Conservation (phyloP, 30 jellyfish, hydroid and myxozoan species). For the Hydra vulgaris region DNA sequence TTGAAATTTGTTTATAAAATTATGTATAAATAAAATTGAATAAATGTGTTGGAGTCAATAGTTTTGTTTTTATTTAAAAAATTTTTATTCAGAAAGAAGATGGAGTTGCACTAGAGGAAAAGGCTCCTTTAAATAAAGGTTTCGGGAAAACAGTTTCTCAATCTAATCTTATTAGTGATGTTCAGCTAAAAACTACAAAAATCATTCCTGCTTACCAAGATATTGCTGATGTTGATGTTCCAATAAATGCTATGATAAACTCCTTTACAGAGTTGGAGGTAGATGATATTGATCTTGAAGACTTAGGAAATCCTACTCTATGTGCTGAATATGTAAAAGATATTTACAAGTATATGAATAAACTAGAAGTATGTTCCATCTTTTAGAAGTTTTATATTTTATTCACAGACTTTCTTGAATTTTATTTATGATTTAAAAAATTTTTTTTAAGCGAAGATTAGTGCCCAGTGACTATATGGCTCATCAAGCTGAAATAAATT, state of each 20-base stretch:
- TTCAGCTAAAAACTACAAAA: neutral
- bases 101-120: neutral
- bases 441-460: conserved; percentile 35
- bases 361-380: conserved; percentile 35
- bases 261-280: conserved; percentile 15
- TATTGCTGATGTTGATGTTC: neutral
- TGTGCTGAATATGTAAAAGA: conserved; percentile 90
- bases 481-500: conserved; percentile 71
- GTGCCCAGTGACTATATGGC: conserved; percentile 61
- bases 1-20: no score
- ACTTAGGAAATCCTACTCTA: conserved; percentile 43
- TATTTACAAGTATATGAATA: conserved; percentile 46
- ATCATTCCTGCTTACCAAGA: neutral
- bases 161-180: neutral
- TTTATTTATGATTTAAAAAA: neutral
- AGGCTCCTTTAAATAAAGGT: neutral
- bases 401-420: neutral
- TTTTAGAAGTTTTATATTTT: neutral
- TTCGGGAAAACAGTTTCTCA: neutral
- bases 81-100: neutral
- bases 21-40: no score
- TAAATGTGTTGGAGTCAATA: no score
- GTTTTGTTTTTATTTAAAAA: no score
- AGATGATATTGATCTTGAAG: conserved; percentile 59
- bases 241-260: neutral